A percentile compares a stretch with the other conserved stretches of the same genome.
phyloP scores from a whole-genome alignment of 1,140 invertebrate species.

The Nephila pilipes region DNA sequence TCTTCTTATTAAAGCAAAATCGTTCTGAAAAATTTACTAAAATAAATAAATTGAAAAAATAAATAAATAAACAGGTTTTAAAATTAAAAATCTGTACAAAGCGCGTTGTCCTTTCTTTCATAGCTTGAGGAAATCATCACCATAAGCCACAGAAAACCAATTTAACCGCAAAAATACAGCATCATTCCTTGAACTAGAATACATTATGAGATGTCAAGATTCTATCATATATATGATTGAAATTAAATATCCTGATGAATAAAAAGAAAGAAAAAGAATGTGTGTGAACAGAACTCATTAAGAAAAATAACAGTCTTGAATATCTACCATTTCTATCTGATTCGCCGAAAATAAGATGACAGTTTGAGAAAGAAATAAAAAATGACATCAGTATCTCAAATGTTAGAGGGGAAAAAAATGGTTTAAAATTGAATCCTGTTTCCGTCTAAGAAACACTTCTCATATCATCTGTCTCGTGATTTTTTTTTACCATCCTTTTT shows the following conservation, averaged over 20 bases:
- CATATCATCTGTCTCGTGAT: background rate
- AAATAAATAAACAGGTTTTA: too few relatives aligned
- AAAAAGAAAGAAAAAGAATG: background rate
- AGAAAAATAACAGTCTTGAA: background rate
- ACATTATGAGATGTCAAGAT: background rate
- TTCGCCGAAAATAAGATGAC: background rate
- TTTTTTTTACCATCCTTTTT: background rate
- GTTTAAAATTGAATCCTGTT: background rate
- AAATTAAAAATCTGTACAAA: too few relatives aligned
- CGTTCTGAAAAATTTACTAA: too few relatives aligned
- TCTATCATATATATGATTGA: background rate
- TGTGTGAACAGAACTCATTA: conserved; percentile 1
- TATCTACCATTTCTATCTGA: background rate
- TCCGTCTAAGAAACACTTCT: background rate
- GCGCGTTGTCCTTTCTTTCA: too few relatives aligned
- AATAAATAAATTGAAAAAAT: too few relatives aligned
- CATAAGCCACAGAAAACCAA: too few relatives aligned
- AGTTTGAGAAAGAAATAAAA: background rate
- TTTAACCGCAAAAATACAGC: background rate
- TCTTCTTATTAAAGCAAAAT: too few relatives aligned
- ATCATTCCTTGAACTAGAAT: background rate
- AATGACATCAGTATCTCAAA: background rate
- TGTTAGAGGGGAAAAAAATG: background rate
- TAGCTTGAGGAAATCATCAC: too few relatives aligned
- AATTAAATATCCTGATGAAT: background rate